phyloP scores from a whole-genome alignment of 2,797 vertebrate species.

The Lacerta bilineata region DNA sequence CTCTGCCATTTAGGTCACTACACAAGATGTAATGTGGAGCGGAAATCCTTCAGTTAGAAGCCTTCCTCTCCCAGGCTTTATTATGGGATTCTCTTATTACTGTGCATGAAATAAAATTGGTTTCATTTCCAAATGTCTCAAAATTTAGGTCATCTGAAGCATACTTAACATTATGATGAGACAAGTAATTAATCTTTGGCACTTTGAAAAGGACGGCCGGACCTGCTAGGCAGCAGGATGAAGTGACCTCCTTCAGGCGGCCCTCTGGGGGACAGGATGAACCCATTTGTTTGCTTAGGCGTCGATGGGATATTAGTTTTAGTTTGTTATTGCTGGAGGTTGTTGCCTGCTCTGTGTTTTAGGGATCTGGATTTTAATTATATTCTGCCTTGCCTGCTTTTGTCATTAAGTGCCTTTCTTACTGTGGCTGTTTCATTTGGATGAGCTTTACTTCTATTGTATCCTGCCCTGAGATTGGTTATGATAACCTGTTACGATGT shows the following conservation, averaged over 20 bases:
- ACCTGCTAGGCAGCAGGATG: neutral
- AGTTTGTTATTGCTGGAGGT: too few relatives aligned
- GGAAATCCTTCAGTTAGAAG: slow-evolving; percentile 30
- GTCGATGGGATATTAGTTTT: too few relatives aligned
- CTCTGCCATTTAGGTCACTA: slow-evolving; percentile 76
- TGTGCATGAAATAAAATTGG: slow-evolving; percentile 65
- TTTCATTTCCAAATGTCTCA: slow-evolving; percentile 34
- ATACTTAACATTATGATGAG: slow-evolving; percentile 66
- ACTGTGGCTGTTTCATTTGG: too few relatives aligned
- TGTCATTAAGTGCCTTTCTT: too few relatives aligned
- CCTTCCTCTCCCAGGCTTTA: slow-evolving; percentile 45
- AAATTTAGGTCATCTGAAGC: slow-evolving; percentile 50
- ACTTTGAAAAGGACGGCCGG: neutral
- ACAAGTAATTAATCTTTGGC: neutral
- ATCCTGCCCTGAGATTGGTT: too few relatives aligned
- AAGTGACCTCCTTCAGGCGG: neutral
- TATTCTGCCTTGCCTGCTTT: too few relatives aligned
- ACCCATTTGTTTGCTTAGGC: neutral
- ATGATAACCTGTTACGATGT: too few relatives aligned
- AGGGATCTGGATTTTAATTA: too few relatives aligned
- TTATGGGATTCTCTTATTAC: slow-evolving; percentile 67
- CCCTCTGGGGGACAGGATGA: neutral
- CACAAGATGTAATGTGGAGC: slow-evolving; percentile 46
- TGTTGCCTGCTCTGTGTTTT: too few relatives aligned
- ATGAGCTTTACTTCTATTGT: too few relatives aligned